phyloP scores from a whole-genome alignment of 2,797 vertebrate genomes.

The Gallinago solitaria region DNA sequence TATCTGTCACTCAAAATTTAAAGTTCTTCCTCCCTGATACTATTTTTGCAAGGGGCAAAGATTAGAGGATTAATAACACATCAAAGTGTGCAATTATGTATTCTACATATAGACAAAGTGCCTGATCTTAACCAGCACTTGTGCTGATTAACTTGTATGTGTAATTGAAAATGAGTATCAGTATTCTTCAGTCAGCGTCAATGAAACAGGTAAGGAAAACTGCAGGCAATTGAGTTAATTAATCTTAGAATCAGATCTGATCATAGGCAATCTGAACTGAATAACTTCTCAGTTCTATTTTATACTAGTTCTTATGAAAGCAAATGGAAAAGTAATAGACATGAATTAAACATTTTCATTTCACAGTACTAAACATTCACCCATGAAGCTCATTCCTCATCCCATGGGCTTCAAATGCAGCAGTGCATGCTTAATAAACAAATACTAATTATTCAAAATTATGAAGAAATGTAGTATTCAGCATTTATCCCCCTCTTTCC shows the following conservation, averaged over 20 bases:
- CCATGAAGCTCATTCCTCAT: conserved; percentile 1
- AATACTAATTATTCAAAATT: not conserved
- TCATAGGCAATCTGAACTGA: not conserved
- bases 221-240: not conserved
- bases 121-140: not conserved
- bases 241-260: not conserved
- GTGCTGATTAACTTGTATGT: conserved; percentile 5
- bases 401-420: not conserved
- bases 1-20: not conserved
- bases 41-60: not conserved
- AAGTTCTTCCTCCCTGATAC: not conserved
- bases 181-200: not conserved
- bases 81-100: not conserved
- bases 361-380: not conserved
- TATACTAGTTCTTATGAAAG: not conserved
- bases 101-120: not conserved
- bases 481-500: not conserved
- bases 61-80: not conserved
- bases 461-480: not conserved
- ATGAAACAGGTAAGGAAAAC: not conserved
- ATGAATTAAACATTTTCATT: conserved; percentile 33
- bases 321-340: not conserved
- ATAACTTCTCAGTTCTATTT: not conserved
- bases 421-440: not conserved
- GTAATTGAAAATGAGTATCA: not conserved